Evolutionary conservation across 2,888 invertebrate genomes (phyloP).

Genomic region (Chymomyza procnemis): DNA sequence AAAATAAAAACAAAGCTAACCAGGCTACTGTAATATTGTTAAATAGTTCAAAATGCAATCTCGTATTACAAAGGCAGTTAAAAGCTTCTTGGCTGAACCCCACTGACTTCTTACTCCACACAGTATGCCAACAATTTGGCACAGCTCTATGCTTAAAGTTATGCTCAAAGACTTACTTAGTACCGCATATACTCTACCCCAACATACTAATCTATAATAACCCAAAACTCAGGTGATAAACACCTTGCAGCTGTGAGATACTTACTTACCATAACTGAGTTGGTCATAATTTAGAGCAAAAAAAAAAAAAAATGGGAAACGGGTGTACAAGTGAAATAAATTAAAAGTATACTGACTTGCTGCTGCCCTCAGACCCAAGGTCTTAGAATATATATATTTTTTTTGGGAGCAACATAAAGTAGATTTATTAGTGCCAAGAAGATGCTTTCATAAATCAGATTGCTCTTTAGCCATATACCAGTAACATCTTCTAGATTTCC

Average conservation of each 20-base stretch:
- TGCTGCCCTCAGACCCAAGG: not conserved
- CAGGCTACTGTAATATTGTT: not conserved
- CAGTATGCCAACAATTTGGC: too few relatives aligned
- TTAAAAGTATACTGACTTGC: not conserved
- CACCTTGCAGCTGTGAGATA: not conserved
- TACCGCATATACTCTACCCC: not conserved
- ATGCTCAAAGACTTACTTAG: too few relatives aligned
- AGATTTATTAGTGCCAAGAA: constrained; percentile 54
- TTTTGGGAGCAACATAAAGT: constrained; percentile 39
- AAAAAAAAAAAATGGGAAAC: constrained; percentile 18
- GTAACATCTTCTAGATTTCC: constrained; percentile 33
- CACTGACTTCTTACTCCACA: too few relatives aligned
- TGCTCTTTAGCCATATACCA: constrained; percentile 26
- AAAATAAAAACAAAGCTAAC: not conserved
- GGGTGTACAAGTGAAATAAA: constrained; percentile 6
- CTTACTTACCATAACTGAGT: not conserved
- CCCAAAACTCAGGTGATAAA: not conserved
- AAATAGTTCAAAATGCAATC: not conserved
- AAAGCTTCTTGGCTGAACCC: not conserved
- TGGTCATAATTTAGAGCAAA: constrained; percentile 16
- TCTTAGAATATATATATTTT: too few relatives aligned
- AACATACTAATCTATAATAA: not conserved
- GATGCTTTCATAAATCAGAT: constrained; percentile 59
- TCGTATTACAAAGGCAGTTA: not conserved
- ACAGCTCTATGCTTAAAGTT: not conserved